Base-by-base conservation (phyloP, 2,113 vertebrate species). In the Cavia aperea region DNA sequence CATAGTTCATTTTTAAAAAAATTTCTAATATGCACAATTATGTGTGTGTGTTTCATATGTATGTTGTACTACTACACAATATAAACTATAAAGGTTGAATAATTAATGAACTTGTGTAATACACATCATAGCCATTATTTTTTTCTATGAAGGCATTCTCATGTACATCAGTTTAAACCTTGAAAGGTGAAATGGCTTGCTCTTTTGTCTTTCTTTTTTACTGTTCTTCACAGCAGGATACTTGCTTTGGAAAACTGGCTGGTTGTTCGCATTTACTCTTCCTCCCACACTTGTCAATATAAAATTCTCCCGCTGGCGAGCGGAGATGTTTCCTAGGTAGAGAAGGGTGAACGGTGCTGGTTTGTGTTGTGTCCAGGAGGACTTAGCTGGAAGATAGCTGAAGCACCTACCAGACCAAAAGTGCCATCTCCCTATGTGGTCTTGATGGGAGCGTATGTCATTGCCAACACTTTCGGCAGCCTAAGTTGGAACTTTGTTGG, bases 201-300 rank as follows among this genome's bases (percentile, higher is more conserved):
- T 12, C 14, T 88, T 86, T 89, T 7, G 39, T 62, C 49, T 93
- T 18, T 43, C 7, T 13, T 46, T 33, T 54, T 26, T 75, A 81
- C 13, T 89, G 21, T 87, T 82, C 7, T 78, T 83, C 82, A 87
- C 5, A 86, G 31, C 4, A 84, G 39, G 16, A 26, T 29, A 49
- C 51, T 60, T 88, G 72, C 39, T 93, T 93, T 89, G 77, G 81
- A 93, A 85, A 91, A 65, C 73, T 86, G 58, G 15, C 7, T 70
- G 58, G 15, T 5, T 70, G 24, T 89, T 91, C 24, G 43, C 39
- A 63, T 49, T 91, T 82, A 68, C 93, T 77, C 19, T 63, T 51
- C 62, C 39, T 82, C 51, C 10, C 75, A 78, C 24, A 77, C 31
- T 81, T 93, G 54, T 49, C 12, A 63, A 86, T 68, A 82, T 19